A percentile compares a stretch with the other conserved stretches of the same genome.
Conservation (phyloP, 2,113 vertebrate species). For the Pica pica region DNA sequence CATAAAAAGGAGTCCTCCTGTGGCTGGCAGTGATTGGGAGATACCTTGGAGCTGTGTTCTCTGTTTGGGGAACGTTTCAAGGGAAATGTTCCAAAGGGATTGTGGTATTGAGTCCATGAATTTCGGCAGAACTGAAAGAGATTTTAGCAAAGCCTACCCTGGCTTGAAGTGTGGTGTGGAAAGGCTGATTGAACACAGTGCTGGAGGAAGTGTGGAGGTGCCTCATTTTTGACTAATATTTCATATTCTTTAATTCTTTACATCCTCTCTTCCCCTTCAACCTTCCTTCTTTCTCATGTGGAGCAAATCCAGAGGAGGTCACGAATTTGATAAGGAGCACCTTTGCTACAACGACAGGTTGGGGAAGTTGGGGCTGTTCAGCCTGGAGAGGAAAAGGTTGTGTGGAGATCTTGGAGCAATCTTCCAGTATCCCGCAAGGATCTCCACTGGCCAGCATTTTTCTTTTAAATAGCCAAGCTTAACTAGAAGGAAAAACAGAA, state of each 20-base stretch:
- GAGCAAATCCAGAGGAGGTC: not conserved
- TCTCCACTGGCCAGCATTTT: not conserved
- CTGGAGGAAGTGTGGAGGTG: not conserved
- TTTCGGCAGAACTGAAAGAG: not conserved
- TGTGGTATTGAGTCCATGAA: not conserved
- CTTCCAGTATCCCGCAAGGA: not conserved
- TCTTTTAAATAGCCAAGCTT: not conserved
- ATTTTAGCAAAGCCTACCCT: not conserved
- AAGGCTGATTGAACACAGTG: not conserved
- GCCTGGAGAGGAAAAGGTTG: not conserved
- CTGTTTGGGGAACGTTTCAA: not conserved
- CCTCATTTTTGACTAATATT: not conserved
- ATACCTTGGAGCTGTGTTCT: not conserved
- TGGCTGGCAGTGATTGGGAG: not conserved
- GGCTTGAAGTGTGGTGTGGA: not conserved
- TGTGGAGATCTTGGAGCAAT: not conserved
- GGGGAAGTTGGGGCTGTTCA: not conserved
- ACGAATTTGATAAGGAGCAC: not conserved
- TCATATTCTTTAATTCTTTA: not conserved
- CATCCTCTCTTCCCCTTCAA: not conserved
- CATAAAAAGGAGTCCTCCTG: fast-evolving
- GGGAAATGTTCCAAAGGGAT: not conserved
- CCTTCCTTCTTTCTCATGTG: not conserved
- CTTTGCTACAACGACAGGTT: not conserved
- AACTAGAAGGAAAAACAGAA: not conserved